Conservation (phyloP, 2,888 invertebrate species). For the Eugnorisma glareosa region DNA sequence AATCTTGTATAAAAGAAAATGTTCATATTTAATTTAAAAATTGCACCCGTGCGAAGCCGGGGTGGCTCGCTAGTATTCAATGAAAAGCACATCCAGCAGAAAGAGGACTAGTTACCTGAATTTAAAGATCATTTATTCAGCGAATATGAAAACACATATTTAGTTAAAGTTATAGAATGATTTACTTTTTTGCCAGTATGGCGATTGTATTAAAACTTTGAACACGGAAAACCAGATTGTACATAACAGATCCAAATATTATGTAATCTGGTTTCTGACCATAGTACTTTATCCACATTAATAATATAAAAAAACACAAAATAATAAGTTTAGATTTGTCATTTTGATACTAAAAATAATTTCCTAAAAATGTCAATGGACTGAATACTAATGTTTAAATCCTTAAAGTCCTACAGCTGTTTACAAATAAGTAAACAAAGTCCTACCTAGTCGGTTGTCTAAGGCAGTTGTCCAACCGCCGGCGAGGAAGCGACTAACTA, state of each 20-base stretch:
- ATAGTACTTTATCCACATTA: background rate
- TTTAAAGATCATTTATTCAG: background rate
- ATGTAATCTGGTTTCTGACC: background rate
- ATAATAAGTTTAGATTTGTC: background rate
- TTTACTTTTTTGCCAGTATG: background rate
- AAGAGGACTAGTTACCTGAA: background rate
- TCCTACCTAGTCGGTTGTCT: background rate
- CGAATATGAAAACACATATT: background rate
- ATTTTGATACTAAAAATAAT: no score
- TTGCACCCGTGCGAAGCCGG: no score
- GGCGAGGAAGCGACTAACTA: no score
- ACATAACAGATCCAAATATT: no score
- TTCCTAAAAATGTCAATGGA: background rate
- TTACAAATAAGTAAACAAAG: background rate
- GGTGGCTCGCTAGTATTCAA: background rate
- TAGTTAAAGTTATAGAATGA: background rate
- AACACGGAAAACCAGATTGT: no score
- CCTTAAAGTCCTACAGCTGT: background rate
- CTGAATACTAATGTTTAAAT: background rate
- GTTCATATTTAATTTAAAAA: no score
- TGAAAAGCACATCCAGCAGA: background rate
- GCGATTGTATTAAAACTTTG: background rate
- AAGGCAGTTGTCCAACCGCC: no score
- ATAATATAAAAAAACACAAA: no score
- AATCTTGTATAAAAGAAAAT: no score